Conservation (phyloP, 2,797 vertebrate genomes). For the Gallirallus australis region DNA sequence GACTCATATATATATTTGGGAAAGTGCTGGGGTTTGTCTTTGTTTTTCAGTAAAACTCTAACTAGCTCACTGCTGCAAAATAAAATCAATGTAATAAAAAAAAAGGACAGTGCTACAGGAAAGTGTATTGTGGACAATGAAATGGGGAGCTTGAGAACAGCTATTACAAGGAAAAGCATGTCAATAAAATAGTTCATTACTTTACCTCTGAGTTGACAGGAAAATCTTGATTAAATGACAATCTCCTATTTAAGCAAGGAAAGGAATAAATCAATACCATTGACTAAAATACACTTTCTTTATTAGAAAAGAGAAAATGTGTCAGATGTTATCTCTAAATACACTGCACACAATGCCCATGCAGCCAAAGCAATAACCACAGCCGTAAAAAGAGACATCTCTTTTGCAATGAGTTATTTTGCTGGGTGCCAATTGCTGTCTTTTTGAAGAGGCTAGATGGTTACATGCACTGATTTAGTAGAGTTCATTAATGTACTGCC, state of each 20-base stretch:
- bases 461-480: not conserved
- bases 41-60: not conserved
- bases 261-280: not conserved
- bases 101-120: not conserved
- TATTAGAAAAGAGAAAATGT: not conserved
- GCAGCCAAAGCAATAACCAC: not conserved
- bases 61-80: not conserved
- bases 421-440: not conserved
- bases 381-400: not conserved
- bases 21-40: not conserved
- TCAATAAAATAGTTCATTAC: not conserved
- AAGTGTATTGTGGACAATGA: not conserved
- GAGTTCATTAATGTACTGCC: conserved; percentile 2
- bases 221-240: conserved; percentile 15
- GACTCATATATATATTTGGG: not conserved
- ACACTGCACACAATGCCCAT: not conserved
- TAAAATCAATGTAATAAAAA: not conserved
- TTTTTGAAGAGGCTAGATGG: not conserved
- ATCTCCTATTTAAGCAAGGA: conserved; percentile 1
- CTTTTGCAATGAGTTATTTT: conserved; percentile 19
- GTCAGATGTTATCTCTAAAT: not conserved
- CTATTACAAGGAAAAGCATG: not conserved
- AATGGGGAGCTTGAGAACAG: not conserved
- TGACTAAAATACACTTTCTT: not conserved
- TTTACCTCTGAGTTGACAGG: not conserved